Base-by-base conservation (phyloP, 2,113 vertebrate genomes). In the Campylomormyrus tamandua region DNA sequence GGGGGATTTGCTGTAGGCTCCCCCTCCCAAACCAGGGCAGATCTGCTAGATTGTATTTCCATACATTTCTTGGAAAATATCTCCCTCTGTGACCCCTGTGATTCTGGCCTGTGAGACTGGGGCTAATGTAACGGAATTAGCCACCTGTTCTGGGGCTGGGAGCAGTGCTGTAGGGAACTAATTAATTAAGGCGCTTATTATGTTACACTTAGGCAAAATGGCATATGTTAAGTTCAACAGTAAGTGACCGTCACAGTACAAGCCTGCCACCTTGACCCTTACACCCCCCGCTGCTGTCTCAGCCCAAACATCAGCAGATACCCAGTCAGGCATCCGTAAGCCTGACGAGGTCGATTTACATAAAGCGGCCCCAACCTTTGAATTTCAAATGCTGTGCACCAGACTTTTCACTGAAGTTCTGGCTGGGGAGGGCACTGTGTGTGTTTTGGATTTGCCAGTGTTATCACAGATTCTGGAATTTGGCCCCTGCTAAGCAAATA, bases 341-440 rank as follows among this genome's bases (percentile, higher is more conserved):
- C 13, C 10, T n/a, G 45, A 24, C 10, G 11, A 48, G 7, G 24
- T n/a, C 42, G 45, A 45, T 39, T 56, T 84, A 48, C 46, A 31
- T 17, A 35, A 50, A 50, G 17, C n/a, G 15, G n/a, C 66, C n/a
- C 6, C 49, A 27, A 21, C 15, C 15, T 49, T 86, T 53, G 13
- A 31, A 80, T 90, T 80, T 87, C 58, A 66, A 89, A 80, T 35
- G 52, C 53, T 49, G 9, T 42, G 70, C 45, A 15, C 24, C 66
- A 49, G 49, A 66, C 31, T 42, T 49, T 66, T 88, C 62, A 42
- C 53, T 62, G 45, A 52, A 17, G 50, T 35, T 84, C 87, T 88
- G 17, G 53, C 42, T 53, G 83, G 74, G 80, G 50, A 56, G 70
- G 13, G 39, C 42, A 50, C 89, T 90, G 87, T 92, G 58, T 92